Evolutionary conservation across 2,797 vertebrate species (phyloP).

Genomic region (Sylvilagus floridanus): DNA sequence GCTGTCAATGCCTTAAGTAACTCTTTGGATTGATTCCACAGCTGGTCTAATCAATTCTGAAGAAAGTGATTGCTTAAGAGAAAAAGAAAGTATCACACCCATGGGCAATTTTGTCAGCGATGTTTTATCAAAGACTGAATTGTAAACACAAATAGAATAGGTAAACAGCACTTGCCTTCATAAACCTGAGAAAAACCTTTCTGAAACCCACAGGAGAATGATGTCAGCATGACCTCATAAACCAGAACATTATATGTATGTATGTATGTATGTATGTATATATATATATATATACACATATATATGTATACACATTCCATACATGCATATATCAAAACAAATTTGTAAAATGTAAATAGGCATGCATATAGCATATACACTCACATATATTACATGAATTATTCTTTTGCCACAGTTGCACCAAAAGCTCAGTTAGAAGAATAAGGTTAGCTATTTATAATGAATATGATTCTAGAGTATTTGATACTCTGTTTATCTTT

Average conservation of each 20-base stretch:
- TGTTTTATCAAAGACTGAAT: neutral
- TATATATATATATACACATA: neutral
- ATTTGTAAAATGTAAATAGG: neutral
- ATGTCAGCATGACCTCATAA: neutral
- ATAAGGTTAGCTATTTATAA: conserved; percentile 3
- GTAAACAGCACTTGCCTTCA: conserved; percentile 9
- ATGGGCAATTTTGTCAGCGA: neutral
- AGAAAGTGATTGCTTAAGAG: conserved; percentile 22
- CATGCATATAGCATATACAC: rapidly evolving
- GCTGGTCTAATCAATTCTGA: conserved; percentile 25
- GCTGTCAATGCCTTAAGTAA: neutral
- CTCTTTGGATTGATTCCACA: neutral
- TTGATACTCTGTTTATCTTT: conserved; percentile 21
- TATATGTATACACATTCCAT: neutral
- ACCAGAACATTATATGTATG: too few relatives aligned
- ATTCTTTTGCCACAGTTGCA: neutral
- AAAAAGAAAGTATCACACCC: conserved; percentile 28
- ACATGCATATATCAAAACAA: neutral
- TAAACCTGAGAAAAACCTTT: neutral
- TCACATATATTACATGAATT: neutral
- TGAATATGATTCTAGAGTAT: neutral
- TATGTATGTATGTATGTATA: neutral
- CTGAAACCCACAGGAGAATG: neutral
- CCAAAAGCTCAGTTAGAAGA: neutral
- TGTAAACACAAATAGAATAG: conserved; percentile 24